A percentile compares a stretch with the other conserved stretches of the same genome.
Conservation (phyloP, 2,888 invertebrate species). For the Piscicola geometra region DNA sequence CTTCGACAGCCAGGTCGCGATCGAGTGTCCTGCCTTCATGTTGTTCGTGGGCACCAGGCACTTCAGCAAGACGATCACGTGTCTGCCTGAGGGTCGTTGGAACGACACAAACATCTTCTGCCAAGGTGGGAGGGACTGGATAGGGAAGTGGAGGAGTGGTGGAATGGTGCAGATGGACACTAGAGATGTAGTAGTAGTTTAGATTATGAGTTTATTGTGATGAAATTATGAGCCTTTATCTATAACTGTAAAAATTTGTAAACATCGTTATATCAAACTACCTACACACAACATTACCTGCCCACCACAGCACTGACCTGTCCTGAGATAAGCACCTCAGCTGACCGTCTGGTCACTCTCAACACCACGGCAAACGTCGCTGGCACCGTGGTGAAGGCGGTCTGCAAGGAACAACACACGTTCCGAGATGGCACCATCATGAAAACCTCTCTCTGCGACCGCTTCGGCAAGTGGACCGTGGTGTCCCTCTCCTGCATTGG, state of each 20-base stretch:
- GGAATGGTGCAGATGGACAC: too few relatives aligned
- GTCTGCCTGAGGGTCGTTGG: constrained; percentile 23
- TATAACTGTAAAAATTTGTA: too few relatives aligned
- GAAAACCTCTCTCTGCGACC: constrained; percentile 1
- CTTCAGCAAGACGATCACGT: constrained; percentile 20
- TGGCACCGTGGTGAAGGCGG: constrained; percentile 15
- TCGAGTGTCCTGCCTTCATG: constrained; percentile 29
- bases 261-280: too few relatives aligned
- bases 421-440: constrained; percentile 22
- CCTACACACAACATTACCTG: too few relatives aligned
- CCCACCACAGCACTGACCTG: constrained; percentile 13
- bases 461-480: constrained; percentile 21
- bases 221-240: too few relatives aligned
- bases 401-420: constrained; percentile 14
- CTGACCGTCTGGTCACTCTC: not conserved
- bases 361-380: constrained; percentile 18
- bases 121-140: not conserved
- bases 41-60: constrained; percentile 19
- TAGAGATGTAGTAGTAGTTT: too few relatives aligned
- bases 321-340: not conserved
- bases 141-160: too few relatives aligned
- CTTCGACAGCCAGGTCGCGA: not conserved
- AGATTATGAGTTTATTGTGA: too few relatives aligned
- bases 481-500: constrained; percentile 11
- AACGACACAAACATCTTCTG: constrained; percentile 32